Evolutionary conservation across 2,797 vertebrate genomes (phyloP).

Genomic region (Columba guinea): DNA sequence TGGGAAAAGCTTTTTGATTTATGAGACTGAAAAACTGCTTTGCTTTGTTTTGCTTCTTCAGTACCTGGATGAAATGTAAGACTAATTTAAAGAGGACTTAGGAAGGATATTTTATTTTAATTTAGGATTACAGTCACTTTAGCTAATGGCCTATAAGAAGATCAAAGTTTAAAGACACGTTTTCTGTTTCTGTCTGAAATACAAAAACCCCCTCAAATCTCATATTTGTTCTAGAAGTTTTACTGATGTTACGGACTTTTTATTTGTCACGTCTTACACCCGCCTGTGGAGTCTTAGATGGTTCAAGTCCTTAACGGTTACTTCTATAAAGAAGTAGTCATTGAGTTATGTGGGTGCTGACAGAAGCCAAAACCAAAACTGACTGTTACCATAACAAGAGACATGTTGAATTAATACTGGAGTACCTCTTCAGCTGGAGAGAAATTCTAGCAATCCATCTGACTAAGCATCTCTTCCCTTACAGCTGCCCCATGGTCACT

Average conservation of each 20-base stretch:
- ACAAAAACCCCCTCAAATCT: not conserved
- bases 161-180: not conserved
- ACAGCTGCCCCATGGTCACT: not conserved
- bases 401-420: not conserved
- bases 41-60: conserved; percentile 24
- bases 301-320: not conserved
- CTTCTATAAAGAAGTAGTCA: not conserved
- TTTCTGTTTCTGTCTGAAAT: not conserved
- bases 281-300: not conserved
- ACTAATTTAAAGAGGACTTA: not conserved
- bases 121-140: not conserved
- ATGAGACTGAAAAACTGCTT: conserved; percentile 12
- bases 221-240: not conserved
- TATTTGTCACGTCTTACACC: not conserved
- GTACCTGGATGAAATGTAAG: conserved; percentile 18
- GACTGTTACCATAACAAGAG: not conserved
- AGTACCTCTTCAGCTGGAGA: not conserved
- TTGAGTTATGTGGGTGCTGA: not conserved
- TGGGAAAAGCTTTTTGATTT: conserved; percentile 48
- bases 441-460: not conserved
- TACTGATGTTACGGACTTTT: not conserved
- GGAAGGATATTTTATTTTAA: not conserved
- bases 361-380: not conserved
- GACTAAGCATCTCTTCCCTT: not conserved
- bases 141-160: not conserved